These are phyloP conservation scores for Clarias macrocephalus DNA, from an alignment of 2,113 vertebrate genomes.

Conservation along the genomic window DNA sequence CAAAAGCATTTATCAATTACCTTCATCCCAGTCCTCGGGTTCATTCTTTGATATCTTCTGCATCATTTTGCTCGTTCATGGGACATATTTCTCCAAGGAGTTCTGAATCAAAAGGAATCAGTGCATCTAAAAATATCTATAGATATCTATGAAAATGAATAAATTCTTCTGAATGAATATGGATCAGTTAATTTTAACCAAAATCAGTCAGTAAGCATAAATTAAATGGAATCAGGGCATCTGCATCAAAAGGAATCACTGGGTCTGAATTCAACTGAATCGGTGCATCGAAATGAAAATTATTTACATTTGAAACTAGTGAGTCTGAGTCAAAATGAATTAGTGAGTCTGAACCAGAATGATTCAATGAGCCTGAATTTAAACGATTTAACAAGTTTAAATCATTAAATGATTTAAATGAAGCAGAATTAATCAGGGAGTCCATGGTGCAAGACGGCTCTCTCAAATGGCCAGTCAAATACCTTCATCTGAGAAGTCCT, in stretches of 20 bases:
- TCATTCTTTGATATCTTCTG: too few relatives aligned
- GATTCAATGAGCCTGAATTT: neutral
- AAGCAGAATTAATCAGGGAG: neutral
- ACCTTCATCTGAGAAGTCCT: constrained; percentile 72
- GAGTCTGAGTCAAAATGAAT: neutral
- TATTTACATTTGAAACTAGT: too few relatives aligned
- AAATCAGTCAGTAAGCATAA: neutral
- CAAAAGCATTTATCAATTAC: too few relatives aligned
- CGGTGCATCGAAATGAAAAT: neutral
- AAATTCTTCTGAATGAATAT: neutral
- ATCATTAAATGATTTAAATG: neutral
- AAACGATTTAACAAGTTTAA: too few relatives aligned
- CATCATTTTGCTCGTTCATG: too few relatives aligned
- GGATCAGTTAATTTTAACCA: neutral
- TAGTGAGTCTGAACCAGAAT: neutral
- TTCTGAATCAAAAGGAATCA: neutral
- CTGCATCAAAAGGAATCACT: neutral
- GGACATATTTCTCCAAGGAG: too few relatives aligned
- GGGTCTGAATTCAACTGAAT: neutral
- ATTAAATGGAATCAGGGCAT: neutral
- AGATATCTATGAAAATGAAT: too few relatives aligned
- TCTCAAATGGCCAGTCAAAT: neutral
- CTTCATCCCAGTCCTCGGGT: too few relatives aligned
- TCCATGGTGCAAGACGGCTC: neutral
- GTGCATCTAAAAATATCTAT: too few relatives aligned